Base-by-base conservation (phyloP, 2,888 invertebrate species). In the Dascillus cervinus region DNA sequence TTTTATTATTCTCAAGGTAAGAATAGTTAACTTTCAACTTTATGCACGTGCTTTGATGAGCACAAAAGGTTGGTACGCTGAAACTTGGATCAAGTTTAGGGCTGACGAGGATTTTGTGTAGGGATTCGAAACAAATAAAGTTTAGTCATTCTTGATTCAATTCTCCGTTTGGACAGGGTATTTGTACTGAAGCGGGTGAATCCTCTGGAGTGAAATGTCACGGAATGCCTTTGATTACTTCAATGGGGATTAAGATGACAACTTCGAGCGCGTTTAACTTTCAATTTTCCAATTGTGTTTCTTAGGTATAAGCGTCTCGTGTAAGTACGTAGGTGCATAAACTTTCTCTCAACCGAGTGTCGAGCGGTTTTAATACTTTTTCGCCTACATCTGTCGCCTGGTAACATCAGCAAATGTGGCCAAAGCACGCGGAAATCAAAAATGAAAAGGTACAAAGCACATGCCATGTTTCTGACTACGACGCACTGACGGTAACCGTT, bases 1-100 rank as follows among this genome's bases (percentile, higher is more conserved):
- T 49, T 50, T 50, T 46, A 46, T 50, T 40, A 50, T 50, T 31
- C 45, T 49, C 29, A 50, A 50, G 49, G 50, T 50, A 47, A 49
- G 49, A 17, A 17, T 17, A 6, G 4, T 17, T 17, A 17, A 4
- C 5, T 4, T 17, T 17, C 8, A 17, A 17, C 8, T 17, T 17
- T 17, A 8, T 17, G 4, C 17, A 4, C 17, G 4, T 17, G 8
- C n/a, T n/a, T n/a, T n/a, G n/a, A n/a, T n/a, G n/a, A n/a, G n/a
- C n/a, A n/a, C 17, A 17, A 17, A 8, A 8, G 17, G 5, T 8
- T 17, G 8, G 17, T 4, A 6, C 4, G 32, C 34, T 31, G 28
- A 29, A 35, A 13, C 30, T 17, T 25, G 31, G 32, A 36, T 32
- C 27, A 26, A 32, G 33, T 36, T 27, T 41, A 22, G 36, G 27